Conservation (phyloP, 2,797 vertebrate genomes). For the Neosilurus hyrtlii region DNA sequence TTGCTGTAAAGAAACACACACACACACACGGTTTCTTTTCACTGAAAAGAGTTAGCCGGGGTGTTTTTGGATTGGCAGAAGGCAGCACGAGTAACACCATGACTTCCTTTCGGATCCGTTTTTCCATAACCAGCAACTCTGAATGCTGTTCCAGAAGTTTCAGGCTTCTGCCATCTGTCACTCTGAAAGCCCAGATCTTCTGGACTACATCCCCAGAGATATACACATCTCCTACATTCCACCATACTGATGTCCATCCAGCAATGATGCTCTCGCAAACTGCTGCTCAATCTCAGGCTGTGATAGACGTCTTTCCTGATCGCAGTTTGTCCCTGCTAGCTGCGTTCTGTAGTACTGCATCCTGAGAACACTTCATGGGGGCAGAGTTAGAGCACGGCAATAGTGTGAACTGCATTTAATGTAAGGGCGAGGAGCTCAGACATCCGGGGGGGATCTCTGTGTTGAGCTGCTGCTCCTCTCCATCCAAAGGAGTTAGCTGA, state of each 20-base stretch:
- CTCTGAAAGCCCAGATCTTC: constrained; percentile 26
- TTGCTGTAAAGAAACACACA: neutral
- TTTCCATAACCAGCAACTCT: constrained; percentile 17
- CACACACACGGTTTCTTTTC: neutral
- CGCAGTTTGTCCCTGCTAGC: neutral
- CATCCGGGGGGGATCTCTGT: constrained; percentile 28
- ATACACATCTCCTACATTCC: neutral
- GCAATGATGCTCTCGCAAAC: neutral
- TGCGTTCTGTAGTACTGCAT: too few species aligned
- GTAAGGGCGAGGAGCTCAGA: too few species aligned
- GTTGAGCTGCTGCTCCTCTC: neutral
- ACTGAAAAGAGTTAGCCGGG: neutral
- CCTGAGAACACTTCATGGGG: constrained; percentile 56
- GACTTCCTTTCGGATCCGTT: constrained; percentile 23
- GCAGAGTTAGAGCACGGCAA: constrained; percentile 44
- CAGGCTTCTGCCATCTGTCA: constrained; percentile 34
- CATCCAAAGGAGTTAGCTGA: too few species aligned
- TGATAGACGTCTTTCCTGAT: neutral
- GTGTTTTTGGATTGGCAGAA: neutral
- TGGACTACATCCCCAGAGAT: constrained; percentile 11
- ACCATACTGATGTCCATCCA: neutral
- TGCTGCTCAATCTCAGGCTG: neutral
- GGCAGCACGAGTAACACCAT: constrained; percentile 8
- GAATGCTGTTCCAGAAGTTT: neutral
- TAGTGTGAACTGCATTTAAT: constrained; percentile 15